Evolutionary conservation across 2,888 invertebrate genomes (phyloP), one percentile per base, ranked within the genome.

Genomic region (Sminthurinus aureus): DNA sequence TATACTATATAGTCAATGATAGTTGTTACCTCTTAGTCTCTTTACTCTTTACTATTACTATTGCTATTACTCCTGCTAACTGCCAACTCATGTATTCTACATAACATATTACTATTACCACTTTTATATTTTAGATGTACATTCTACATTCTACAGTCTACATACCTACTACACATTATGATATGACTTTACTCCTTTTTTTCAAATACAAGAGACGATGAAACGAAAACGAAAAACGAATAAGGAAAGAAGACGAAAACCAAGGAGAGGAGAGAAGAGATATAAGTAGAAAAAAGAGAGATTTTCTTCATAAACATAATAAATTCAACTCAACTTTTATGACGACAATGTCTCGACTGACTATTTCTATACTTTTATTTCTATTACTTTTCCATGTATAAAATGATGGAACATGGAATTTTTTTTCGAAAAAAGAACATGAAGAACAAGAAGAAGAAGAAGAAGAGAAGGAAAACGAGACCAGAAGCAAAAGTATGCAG

Each of bases 281-380:
- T 38, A 6, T 38, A 38, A 38, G 38, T 38, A 38, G 58, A 26
- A 73, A 69, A 24, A 73, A 58, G 15, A 73, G 26, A 73, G 73
- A 73, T 24, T 73, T 24, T 24, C 24, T 51, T 76, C 76, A 76
- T 76, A 76, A 76, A 76, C 76, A 76, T 76, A 76, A 76, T 76
- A 76, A 76, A 76, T 76, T 76, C 76, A 51, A 76, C 76, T 76
- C 76, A 76, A 76, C 76, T 75, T 75, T 76, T 76, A 76, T 76
- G 76, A 76, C 58, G 76, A 76, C 76, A 76, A 52, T 52, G 76
- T 51, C 51, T 38, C 38, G 38, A 38, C 38, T 38, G 67, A n/a
- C 67, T 69, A 69, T 22, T 69, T 22, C 24, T 71, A 71, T 71
- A 71, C 38, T 38, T 38, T 38, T 38, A 38, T 38, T 38, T 38